A percentile compares a stretch with the other conserved stretches of the same genome.
These are phyloP conservation scores for Acrossocheilus wenchowensis DNA, from an alignment of 2,797 vertebrate species.

Conservation along the genomic window DNA sequence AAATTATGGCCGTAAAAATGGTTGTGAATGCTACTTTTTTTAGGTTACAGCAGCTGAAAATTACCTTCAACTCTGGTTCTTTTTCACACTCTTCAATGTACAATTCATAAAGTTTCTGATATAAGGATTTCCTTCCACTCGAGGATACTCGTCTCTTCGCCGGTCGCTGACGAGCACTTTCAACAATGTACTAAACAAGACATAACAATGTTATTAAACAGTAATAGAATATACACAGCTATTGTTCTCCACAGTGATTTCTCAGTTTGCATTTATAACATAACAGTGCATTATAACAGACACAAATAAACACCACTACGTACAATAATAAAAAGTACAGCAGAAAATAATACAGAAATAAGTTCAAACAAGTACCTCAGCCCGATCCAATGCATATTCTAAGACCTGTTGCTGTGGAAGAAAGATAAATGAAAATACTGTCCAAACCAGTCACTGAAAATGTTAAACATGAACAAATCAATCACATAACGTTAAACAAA, in stretches of 20 bases:
- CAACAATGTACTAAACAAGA: conserved; percentile 90
- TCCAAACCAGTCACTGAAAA: background rate
- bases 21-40: background rate
- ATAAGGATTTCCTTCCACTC: conserved; percentile 89
- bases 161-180: conserved; percentile 96
- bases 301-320: background rate
- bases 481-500: background rate
- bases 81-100: conserved; percentile 99
- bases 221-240: too few relatives aligned
- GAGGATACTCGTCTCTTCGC: conserved; percentile 91
- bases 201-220: background rate
- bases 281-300: background rate
- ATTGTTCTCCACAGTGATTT: background rate
- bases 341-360: background rate
- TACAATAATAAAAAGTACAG: background rate
- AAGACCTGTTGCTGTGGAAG: conserved; percentile 90
- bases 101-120: conserved; percentile 98
- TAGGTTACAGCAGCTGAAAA: background rate
- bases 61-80: conserved; percentile 98
- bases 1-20: background rate
- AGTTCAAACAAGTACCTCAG: conserved; percentile 84
- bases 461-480: background rate
- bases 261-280: too few relatives aligned
- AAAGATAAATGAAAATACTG: background rate
- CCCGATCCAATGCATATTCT: conserved; percentile 98